These are phyloP conservation scores for Cyprinodon variegatus DNA, from an alignment of 2,113 vertebrate genomes.

Conservation along the genomic window DNA sequence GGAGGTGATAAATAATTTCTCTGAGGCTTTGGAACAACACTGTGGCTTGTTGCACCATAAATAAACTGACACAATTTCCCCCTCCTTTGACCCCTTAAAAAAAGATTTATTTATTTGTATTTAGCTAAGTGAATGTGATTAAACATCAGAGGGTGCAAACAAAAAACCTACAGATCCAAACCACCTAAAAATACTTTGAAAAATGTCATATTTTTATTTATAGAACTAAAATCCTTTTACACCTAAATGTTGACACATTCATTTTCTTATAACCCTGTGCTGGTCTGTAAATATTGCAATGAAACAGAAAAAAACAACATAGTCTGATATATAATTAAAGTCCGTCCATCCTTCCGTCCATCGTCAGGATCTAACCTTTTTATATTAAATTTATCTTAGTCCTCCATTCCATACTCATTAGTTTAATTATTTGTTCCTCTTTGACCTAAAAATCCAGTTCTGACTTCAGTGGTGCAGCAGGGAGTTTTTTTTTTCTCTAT, in stretches of 20 bases:
- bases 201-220: not conserved
- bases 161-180: not conserved
- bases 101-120: constrained; percentile 2
- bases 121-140: not conserved
- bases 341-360: not conserved
- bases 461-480: constrained; percentile 8
- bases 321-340: not conserved
- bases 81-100: not conserved
- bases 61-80: constrained; percentile 35
- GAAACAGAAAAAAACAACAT: constrained; percentile 4
- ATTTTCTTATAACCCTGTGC: too few relatives aligned
- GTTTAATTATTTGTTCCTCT: constrained; percentile 19
- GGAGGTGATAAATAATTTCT: constrained; percentile 50
- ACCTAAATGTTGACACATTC: too few relatives aligned
- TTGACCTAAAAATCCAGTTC: not conserved
- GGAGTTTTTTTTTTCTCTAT: not conserved
- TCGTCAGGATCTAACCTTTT: not conserved
- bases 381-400: constrained; percentile 2
- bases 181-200: constrained; percentile 8
- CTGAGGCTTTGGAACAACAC: constrained; percentile 11
- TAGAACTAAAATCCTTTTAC: too few relatives aligned
- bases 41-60: constrained; percentile 35
- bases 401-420: constrained; percentile 16
- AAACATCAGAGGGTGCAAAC: not conserved
- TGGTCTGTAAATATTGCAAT: too few relatives aligned